Conservation (phyloP, 2,888 invertebrate genomes). For the Encarsia formosa region DNA sequence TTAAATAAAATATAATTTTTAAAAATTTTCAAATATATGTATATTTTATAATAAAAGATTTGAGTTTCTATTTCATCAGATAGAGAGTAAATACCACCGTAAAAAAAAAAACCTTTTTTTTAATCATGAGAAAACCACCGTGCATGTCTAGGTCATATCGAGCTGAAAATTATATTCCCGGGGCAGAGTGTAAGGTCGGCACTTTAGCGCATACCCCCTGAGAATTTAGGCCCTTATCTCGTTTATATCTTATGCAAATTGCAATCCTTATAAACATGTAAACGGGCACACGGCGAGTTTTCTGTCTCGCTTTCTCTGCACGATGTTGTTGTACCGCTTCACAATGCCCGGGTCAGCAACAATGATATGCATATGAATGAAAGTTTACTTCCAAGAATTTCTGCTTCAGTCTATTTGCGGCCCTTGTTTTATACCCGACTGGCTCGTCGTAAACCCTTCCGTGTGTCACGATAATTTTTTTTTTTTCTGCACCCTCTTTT, state of each 20-base stretch:
- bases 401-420: not conserved
- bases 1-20: no score
- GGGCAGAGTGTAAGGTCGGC: no score
- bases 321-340: not conserved
- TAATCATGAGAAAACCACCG: no score
- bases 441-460: not conserved
- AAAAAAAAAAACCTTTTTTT: no score
- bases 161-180: no score
- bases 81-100: no score
- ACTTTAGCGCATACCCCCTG: not conserved
- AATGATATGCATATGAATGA: conserved; percentile 35
- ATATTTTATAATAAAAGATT: no score
- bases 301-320: conserved; percentile 22
- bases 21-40: no score
- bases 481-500: not conserved
- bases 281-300: conserved; percentile 5
- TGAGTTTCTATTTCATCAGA: no score
- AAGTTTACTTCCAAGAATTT: conserved; percentile 31
- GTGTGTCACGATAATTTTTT: conserved; percentile 17
- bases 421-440: conserved; percentile 8
- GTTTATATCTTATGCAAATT: conserved; percentile 42
- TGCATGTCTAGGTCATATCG: no score
- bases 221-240: conserved; percentile 40
- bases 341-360: no score
- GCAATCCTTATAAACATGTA: no score